Evolutionary conservation across 1,140 invertebrate genomes (phyloP), one percentile per base, ranked within the genome.

Genomic region (Scaptomyza hsui): DNA sequence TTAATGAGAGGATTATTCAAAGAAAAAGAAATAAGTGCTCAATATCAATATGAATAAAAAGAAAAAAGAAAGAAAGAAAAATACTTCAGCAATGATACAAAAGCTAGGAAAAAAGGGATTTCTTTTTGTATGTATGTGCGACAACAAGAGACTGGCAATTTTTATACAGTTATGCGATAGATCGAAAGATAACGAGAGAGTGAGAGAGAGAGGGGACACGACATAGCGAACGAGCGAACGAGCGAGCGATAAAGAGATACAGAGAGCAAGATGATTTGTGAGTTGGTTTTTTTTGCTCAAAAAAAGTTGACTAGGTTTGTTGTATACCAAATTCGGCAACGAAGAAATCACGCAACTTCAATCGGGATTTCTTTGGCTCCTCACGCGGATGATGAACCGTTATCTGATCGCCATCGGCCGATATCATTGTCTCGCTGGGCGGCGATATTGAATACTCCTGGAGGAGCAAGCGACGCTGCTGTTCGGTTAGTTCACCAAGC

Each of bases 271-370:
- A 47, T 52, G 60, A 15, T 63, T 45, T 16, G 12, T 60, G 19
- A 49, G 9, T 29, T 56, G 44, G 18, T 47, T 21, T 47, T 7
- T 29, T 29, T 6, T 6, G 5, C 24, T 29, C 26, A 29, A 29
- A 29, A 29, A 9, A 29, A 9, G 6, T 29, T 29, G 26, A n/a
- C n/a, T n/a, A n/a, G n/a, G n/a, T 48, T 48, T 35, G 41, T 13
- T 19, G 53, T 76, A 90, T 83, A 91, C 89, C 90, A 68, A 91
- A 91, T 79, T 91, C 89, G 65, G 90, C 86, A 62, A 91, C 89
- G 75, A 91, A 90, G 73, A 90, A 91, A 89, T 93, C 92, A 52
- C 88, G 75, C 48, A 90, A 71, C 79, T 90, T 90, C 75, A 88
- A 83, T 69, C 79, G 52, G 15, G 90, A 90, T 78, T 89, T 89